phyloP scores from a whole-genome alignment of 1,140 invertebrate genomes.

The Lineus longissimus region DNA sequence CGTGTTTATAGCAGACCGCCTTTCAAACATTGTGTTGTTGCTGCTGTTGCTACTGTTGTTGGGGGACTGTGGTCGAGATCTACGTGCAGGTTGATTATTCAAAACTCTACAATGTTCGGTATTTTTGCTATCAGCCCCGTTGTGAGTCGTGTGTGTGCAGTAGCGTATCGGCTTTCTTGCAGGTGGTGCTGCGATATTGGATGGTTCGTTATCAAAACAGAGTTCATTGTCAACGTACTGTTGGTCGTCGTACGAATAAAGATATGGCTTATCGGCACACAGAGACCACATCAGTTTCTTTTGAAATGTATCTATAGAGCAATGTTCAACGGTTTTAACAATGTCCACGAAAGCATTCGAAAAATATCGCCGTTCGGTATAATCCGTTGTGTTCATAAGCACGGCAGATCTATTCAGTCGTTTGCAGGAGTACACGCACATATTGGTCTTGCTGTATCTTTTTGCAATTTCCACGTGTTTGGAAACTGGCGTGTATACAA shows the following conservation, averaged over 20 bases:
- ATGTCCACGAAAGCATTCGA: neutral
- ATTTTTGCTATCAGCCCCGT: neutral
- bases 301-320: neutral
- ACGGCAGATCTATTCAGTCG: neutral
- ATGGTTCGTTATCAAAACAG: neutral
- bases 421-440: neutral
- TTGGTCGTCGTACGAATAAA: neutral
- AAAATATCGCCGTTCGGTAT: neutral
- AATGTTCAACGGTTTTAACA: neutral
- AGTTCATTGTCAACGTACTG: neutral
- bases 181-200: neutral
- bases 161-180: neutral
- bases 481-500: neutral
- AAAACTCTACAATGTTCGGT: neutral
- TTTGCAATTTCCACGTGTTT: neutral
- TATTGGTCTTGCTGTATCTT: neutral
- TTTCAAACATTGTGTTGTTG: too few species aligned
- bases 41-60: neutral
- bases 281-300: neutral
- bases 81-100: too few species aligned
- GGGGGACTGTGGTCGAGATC: too few species aligned
- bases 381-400: neutral
- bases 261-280: neutral
- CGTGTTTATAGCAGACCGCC: neutral
- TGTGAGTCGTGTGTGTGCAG: neutral